Evolutionary conservation across 1,140 invertebrate genomes (phyloP), one percentile per base, ranked within the genome.

Genomic region (Glossosoma conforme): DNA sequence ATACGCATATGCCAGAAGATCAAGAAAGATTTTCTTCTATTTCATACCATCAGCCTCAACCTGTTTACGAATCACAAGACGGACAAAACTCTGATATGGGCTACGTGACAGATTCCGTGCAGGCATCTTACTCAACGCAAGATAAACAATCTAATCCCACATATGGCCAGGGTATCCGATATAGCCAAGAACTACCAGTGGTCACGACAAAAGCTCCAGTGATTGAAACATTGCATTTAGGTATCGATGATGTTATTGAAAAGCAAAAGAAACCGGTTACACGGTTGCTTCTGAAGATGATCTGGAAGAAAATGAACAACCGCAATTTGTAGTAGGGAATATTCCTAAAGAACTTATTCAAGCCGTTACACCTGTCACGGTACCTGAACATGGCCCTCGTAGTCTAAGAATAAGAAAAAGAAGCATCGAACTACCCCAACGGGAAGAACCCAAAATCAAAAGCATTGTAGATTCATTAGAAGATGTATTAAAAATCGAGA

Each of bases 311-410:
- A 63, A 71, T 20, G 72, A 68, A 58, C 47, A 60, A 21, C 55
- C 61, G 14, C 70, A 76, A 59, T 78, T 78, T 61, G 76, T 78
- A 1, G 77, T 78, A n/a, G 77, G 76, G 8, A 77, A 71, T 60
- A 64, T 76, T 35, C 75, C 75, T 10, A 75, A 77, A 59, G 75
- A 77, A 52, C 53, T 75, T 30, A 61, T 67, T 21, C 70, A 77
- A 45, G 67, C 74, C 36, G 72, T 68, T 33, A 80, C 77, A 8
- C 77, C 78, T 1, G 74, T 70, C 14, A 69, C 75, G 15, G 77
- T 80, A 15, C 78, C 77, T 8, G 78, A 80, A 62, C 77, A 80
- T 62, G 78, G 78, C 4, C 78, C 78, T 2, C 65, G 78, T 60
- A 76, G 69, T 55, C 59, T 72, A 13, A 68, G 70, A 49, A 65